phyloP scores from a whole-genome alignment of 2,888 invertebrate genomes.

The Apodemia duryi region DNA sequence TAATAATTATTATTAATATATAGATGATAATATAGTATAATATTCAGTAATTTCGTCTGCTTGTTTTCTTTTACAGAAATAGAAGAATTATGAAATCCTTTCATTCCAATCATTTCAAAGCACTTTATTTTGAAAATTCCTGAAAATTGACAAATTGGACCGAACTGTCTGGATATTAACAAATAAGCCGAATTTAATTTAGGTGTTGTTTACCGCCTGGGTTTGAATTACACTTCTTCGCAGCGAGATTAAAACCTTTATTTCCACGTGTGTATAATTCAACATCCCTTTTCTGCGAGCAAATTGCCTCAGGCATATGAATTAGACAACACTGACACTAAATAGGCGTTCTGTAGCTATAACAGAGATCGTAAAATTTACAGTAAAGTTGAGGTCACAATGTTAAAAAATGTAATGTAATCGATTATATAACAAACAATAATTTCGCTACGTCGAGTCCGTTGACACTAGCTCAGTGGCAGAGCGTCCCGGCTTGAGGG shows the following conservation, averaged over 20 bases:
- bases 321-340: neutral
- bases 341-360: neutral
- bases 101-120: too few species aligned
- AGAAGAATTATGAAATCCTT: too few species aligned
- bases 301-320: neutral
- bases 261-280: neutral
- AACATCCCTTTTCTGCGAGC: neutral
- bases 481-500: too few species aligned
- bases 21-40: too few species aligned
- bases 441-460: too few species aligned
- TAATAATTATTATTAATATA: too few species aligned
- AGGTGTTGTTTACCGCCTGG: neutral
- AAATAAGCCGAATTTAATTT: neutral
- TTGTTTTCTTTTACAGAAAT: too few species aligned
- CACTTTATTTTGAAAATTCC: neutral
- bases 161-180: neutral
- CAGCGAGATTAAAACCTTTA: conserved; percentile 4
- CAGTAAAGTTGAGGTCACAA: neutral
- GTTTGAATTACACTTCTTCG: neutral
- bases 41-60: too few species aligned
- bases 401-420: too few species aligned
- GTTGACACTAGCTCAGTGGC: too few species aligned
- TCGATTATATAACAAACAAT: too few species aligned
- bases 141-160: neutral
- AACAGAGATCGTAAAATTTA: neutral